Evolutionary conservation across 2,888 invertebrate genomes (phyloP).

Genomic region (Lacanobia wlatinum): DNA sequence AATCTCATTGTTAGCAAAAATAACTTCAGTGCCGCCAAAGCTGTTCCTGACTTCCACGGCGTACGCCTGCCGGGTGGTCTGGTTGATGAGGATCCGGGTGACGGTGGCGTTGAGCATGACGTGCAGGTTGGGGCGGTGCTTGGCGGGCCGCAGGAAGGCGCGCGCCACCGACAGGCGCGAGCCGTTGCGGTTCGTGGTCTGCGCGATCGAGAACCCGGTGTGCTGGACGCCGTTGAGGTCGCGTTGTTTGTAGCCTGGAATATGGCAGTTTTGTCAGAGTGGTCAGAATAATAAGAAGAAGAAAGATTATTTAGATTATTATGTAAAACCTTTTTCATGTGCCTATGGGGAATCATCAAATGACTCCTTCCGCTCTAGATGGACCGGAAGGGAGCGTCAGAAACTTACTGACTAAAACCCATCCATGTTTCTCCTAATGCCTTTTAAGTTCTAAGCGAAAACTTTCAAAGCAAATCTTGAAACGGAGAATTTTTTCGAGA

Average conservation of each 20-base stretch:
- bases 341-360: too few relatives aligned
- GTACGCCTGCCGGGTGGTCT: slow-evolving; percentile 93
- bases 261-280: neutral
- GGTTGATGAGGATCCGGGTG: slow-evolving; percentile 94
- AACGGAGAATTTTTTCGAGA: neutral
- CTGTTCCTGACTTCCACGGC: slow-evolving; percentile 94
- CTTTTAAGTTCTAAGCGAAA: neutral
- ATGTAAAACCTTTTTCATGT: too few relatives aligned
- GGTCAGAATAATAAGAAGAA: too few relatives aligned
- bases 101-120: slow-evolving; percentile 96
- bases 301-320: neutral
- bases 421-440: too few relatives aligned
- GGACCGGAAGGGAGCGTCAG: too few relatives aligned
- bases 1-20: slow-evolving; percentile 93
- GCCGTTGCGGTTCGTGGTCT: slow-evolving; percentile 96
- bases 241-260: slow-evolving; percentile 92
- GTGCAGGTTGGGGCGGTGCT: slow-evolving; percentile 94
- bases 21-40: slow-evolving; percentile 89
- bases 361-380: too few relatives aligned
- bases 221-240: slow-evolving; percentile 95
- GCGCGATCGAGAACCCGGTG: slow-evolving; percentile 96
- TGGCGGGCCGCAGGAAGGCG: slow-evolving; percentile 95
- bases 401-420: too few relatives aligned
- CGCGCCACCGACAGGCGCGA: slow-evolving; percentile 95
- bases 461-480: neutral